A percentile compares a stretch with the other conserved stretches of the same genome.
These are phyloP conservation scores for Diadophis punctatus DNA, from an alignment of 2,113 vertebrate species.

Conservation along the genomic window DNA sequence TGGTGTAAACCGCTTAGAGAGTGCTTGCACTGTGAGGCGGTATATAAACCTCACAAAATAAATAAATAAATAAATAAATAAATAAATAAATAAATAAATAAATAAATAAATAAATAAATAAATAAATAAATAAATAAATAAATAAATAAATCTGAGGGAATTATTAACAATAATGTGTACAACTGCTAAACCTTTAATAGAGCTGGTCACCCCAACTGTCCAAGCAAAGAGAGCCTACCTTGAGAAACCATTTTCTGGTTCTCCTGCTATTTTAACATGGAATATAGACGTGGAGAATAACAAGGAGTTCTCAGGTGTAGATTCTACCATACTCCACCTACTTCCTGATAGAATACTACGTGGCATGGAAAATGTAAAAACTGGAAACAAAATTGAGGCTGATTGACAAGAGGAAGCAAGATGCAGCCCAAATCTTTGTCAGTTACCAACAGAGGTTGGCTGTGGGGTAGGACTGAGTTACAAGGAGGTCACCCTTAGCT, in stretches of 20 bases:
- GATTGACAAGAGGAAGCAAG: neutral
- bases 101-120: too few relatives aligned
- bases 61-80: too few relatives aligned
- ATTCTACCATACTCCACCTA: neutral
- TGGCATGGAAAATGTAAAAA: neutral
- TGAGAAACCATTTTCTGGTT: neutral
- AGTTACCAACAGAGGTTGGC: neutral
- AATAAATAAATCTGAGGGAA: too few relatives aligned
- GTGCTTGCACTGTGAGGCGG: too few relatives aligned
- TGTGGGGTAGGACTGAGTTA: too few relatives aligned
- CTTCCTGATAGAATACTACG: neutral
- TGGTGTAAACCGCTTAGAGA: too few relatives aligned
- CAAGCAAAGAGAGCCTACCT: neutral
- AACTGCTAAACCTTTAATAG: neutral
- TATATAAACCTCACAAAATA: too few relatives aligned
- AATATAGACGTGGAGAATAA: neutral
- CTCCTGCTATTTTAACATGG: neutral
- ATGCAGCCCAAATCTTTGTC: neutral
- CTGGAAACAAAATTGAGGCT: neutral
- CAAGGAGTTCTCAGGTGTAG: neutral
- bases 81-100: too few relatives aligned
- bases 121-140: too few relatives aligned
- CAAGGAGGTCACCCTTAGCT: too few relatives aligned
- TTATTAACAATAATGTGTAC: neutral
- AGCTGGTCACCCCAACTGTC: neutral